Evolutionary conservation across 2,888 invertebrate species (phyloP).

Genomic region (Hofmannophila pseudospretella): DNA sequence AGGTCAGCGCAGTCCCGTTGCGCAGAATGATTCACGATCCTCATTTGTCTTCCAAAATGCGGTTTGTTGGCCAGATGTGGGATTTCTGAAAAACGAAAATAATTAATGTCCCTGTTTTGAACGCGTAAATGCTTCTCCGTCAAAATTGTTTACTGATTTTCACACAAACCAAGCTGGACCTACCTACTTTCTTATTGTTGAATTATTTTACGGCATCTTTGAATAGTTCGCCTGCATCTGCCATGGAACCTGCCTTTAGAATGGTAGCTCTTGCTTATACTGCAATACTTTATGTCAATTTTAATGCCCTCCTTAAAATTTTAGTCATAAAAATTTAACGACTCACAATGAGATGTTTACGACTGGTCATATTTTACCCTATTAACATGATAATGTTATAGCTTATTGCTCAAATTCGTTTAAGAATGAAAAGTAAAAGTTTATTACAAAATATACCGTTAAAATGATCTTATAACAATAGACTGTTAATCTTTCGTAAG

Average conservation of each 20-base stretch:
- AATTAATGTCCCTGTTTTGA: too few species aligned
- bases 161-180: too few species aligned
- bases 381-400: slow-evolving; percentile 43
- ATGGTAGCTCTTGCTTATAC: slow-evolving; percentile 26
- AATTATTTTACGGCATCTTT: not conserved
- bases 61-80: not conserved
- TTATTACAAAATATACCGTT: slow-evolving; percentile 3
- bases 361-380: slow-evolving; percentile 50
- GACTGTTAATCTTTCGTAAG: not conserved
- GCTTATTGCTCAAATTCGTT: slow-evolving; percentile 29
- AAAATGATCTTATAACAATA: not conserved
- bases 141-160: too few species aligned
- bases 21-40: slow-evolving; percentile 7
- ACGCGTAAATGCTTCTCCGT: too few species aligned
- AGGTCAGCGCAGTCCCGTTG: slow-evolving; percentile 27
- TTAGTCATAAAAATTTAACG: slow-evolving; percentile 51
- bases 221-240: slow-evolving; percentile 19
- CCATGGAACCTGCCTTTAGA: slow-evolving; percentile 14
- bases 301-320: slow-evolving; percentile 51
- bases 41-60: not conserved
- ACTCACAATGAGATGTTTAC: slow-evolving; percentile 50
- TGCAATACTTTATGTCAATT: slow-evolving; percentile 51
- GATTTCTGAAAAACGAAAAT: not conserved
- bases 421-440: slow-evolving; percentile 22
- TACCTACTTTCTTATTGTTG: not conserved